These are phyloP conservation scores for Rhyacophila brunnea DNA, from an alignment of 1,140 invertebrate species.

Conservation along the genomic window DNA sequence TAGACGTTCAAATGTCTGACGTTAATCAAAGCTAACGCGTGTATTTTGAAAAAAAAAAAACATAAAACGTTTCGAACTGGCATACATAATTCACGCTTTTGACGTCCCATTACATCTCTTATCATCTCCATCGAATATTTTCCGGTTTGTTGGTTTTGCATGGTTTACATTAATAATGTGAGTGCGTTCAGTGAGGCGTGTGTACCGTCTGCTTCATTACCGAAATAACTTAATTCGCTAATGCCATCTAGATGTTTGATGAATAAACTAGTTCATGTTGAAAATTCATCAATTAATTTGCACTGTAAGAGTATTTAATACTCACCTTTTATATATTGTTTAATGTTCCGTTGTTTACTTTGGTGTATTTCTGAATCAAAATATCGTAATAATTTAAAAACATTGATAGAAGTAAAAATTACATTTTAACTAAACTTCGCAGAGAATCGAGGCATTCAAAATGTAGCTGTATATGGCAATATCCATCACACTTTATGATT, in stretches of 20 bases:
- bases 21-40: too few relatives aligned
- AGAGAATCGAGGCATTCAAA: too few relatives aligned
- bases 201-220: conserved; percentile 15
- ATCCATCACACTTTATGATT: too few relatives aligned
- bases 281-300: conserved; percentile 11
- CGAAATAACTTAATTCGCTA: conserved; percentile 4
- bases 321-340: neutral
- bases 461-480: too few relatives aligned
- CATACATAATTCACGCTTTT: too few relatives aligned
- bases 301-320: neutral
- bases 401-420: too few relatives aligned
- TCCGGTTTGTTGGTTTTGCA: conserved; percentile 6
- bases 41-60: too few relatives aligned
- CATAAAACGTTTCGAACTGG: too few relatives aligned
- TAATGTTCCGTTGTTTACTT: neutral
- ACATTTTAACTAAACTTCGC: too few relatives aligned
- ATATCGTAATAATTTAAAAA: neutral
- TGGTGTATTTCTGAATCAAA: conserved; percentile 3
- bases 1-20: too few relatives aligned
- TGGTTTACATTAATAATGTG: neutral
- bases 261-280: conserved; percentile 9
- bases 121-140: conserved; percentile 11
- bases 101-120: neutral
- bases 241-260: neutral
- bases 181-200: neutral